These are phyloP conservation scores for Sphecodes monilicornis DNA, from an alignment of 2,888 invertebrate species.

Conservation along the genomic window DNA sequence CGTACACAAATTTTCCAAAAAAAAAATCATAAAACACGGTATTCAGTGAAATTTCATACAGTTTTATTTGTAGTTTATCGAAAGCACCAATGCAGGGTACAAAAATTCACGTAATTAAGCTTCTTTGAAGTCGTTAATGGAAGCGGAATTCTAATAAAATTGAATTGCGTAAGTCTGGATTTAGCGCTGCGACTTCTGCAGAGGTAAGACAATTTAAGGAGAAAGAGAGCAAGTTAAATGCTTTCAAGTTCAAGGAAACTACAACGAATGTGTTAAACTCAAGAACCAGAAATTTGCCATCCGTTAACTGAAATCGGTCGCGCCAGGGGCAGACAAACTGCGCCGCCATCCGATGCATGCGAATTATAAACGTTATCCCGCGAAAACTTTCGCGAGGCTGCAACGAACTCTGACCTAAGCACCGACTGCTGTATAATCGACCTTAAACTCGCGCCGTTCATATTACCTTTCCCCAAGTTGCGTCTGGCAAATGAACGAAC, in stretches of 20 bases:
- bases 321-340: slow-evolving; percentile 2
- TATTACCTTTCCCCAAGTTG: slow-evolving; percentile 29
- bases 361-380: slow-evolving; percentile 15
- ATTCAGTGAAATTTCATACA: too few relatives aligned
- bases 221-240: background rate
- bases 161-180: too few relatives aligned
- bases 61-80: too few relatives aligned
- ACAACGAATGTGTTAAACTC: slow-evolving; percentile 1
- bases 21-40: too few relatives aligned
- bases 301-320: slow-evolving; percentile 33
- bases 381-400: slow-evolving; percentile 14
- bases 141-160: too few relatives aligned
- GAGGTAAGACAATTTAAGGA: background rate
- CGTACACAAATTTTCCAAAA: too few relatives aligned
- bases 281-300: background rate
- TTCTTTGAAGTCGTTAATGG: background rate
- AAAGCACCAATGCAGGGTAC: too few relatives aligned
- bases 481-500: slow-evolving; percentile 4
- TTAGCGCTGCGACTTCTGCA: background rate
- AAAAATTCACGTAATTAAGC: too few relatives aligned
- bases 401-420: slow-evolving; percentile 25
- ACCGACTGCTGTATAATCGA: slow-evolving; percentile 44
- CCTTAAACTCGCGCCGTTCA: slow-evolving; percentile 39
- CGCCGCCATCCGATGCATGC: background rate
- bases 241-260: background rate